A percentile compares a stretch with the other conserved stretches of the same genome.
Conservation (phyloP, 2,888 invertebrate genomes). For the Oligia latruncula region DNA sequence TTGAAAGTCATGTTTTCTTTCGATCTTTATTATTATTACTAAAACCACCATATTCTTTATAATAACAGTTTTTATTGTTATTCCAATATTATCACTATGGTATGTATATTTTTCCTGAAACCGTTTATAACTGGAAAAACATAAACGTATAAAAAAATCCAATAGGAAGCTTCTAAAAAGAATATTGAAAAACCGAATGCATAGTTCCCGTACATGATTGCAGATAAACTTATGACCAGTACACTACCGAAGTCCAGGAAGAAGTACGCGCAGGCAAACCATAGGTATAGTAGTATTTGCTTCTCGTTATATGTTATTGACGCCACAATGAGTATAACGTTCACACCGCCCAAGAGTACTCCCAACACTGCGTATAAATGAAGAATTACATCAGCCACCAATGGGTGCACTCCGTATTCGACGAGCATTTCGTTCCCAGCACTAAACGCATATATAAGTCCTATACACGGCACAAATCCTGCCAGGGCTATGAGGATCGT, state of each 20-base stretch:
- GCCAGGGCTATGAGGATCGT: conserved; percentile 72
- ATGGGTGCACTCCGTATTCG: conserved; percentile 54
- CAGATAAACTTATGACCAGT: conserved; percentile 58
- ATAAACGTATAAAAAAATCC: conserved; percentile 71
- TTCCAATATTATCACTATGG: conserved; percentile 72
- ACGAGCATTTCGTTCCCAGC: conserved; percentile 62
- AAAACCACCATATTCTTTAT: conserved; percentile 11
- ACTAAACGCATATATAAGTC: conserved; percentile 66
- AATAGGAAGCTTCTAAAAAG: conserved; percentile 66
- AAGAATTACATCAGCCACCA: conserved; percentile 60
- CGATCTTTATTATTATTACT: not conserved
- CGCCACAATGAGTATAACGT: conserved; percentile 73
- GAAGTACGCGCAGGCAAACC: conserved; percentile 72
- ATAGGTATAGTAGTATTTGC: conserved; percentile 75
- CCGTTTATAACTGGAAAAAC: conserved; percentile 78
- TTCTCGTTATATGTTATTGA: conserved; percentile 74
- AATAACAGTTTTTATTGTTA: conserved; percentile 48
- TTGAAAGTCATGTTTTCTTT: not conserved
- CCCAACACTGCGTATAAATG: conserved; percentile 73
- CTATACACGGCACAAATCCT: conserved; percentile 70
- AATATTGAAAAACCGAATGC: conserved; percentile 58
- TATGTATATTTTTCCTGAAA: conserved; percentile 78
- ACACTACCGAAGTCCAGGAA: conserved; percentile 69
- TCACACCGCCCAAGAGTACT: conserved; percentile 69
- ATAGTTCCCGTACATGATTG: conserved; percentile 41